Evolutionary conservation across 2,113 vertebrate genomes (phyloP), one percentile per base, ranked within the genome.

Genomic region (Microcebus lehilahytsara): DNA sequence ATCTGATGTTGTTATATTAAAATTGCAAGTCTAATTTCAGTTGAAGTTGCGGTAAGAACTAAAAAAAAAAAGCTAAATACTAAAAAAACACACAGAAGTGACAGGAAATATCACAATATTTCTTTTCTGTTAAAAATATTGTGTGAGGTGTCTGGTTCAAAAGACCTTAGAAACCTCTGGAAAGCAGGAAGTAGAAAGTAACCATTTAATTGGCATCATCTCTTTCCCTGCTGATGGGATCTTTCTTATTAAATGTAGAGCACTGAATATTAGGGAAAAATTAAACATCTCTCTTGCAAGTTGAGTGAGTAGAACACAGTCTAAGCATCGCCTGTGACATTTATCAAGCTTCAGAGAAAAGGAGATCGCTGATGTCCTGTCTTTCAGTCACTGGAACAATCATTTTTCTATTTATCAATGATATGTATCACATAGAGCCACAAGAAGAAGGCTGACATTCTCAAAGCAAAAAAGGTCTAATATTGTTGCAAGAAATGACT

Each of bases 11-110:
- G 20, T 49, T 69, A 6, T 74, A 60, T 90, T 91, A 96, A 94
- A 95, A 91, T 74, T 62, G 34, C 20, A 96, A 62, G 89, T 96
- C 69, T 78, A 74, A 86, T 79, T 97, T 86, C 71, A 64, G 34
- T 66, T 92, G n/a, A 95, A 74, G 71, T 69, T 58, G 25, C 67
- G 10, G 9, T 81, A 85, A 84, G 25, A 56, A 78, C 20, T 81
- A 60, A 64, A 46, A 49, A 46, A 37, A 37, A 64, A 30, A 80
- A 34, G 53, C 9, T 75, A 92, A 74, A 40, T 69, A 87, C 34
- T 94, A 77, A 80, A 64, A 60, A 60, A 37, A 56, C 3, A 89
- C 1, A 64, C 32, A 89, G 30, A 91, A 93, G 22, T 89, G 78
- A 81, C 40, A 58, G 53, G 74, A 95, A 81, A 69, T 89, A 49